Percentiles rank a stretch among this genome's conserved stretches.
Evolutionary conservation across 2,797 vertebrate species (phyloP).

Genomic region (Sebastes trivittatus): DNA sequence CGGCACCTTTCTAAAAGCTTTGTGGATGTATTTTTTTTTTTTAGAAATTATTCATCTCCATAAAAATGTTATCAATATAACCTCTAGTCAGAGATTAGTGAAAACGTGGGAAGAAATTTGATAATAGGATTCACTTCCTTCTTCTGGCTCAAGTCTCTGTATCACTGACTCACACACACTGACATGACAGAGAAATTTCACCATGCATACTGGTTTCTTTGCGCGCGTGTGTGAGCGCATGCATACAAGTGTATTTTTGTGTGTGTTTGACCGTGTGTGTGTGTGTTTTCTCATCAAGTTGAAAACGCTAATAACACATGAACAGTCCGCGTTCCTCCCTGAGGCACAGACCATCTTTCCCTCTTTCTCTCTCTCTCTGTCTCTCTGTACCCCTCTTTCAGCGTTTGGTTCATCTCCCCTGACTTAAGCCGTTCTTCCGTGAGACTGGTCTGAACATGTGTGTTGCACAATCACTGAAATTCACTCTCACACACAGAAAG

Average conservation of each 20-base stretch:
- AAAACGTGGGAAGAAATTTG: not conserved
- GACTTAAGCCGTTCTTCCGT: conserved; percentile 60
- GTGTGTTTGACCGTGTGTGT: not conserved
- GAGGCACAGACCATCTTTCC: conserved; percentile 14
- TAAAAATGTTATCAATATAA: no score
- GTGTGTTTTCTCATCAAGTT: conserved; percentile 17
- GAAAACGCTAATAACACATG: conserved; percentile 21
- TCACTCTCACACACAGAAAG: conserved; percentile 11
- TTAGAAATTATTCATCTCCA: no score
- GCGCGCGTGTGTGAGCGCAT: not conserved
- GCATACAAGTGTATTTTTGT: not conserved
- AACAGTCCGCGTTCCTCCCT: conserved; percentile 17
- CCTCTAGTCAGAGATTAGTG: not conserved
- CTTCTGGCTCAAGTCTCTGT: not conserved
- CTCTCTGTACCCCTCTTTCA: not conserved
- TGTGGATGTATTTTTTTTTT: no score
- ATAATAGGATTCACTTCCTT: conserved; percentile 1
- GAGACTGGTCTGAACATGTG: conserved; percentile 61
- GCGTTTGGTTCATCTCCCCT: conserved; percentile 47
- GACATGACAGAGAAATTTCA: not conserved
- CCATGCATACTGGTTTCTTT: not conserved
- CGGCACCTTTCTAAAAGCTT: no score
- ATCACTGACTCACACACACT: not conserved
- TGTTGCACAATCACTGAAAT: conserved; percentile 40
- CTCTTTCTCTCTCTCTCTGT: not conserved